Percentiles rank a stretch among this genome's conserved stretches.
phyloP scores from a whole-genome alignment of 2,113 vertebrate genomes.

The Salvelinus fontinalis region DNA sequence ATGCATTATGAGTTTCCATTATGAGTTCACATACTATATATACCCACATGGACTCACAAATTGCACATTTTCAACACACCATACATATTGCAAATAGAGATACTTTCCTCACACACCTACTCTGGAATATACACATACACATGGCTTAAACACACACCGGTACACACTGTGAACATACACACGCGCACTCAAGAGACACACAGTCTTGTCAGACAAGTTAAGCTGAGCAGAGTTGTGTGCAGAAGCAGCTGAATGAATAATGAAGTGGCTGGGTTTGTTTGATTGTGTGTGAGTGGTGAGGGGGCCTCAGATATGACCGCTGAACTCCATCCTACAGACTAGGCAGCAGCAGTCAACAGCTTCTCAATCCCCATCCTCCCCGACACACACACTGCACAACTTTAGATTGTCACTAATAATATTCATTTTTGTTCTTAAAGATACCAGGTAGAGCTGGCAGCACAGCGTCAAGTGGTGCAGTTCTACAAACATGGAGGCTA shows the following conservation, averaged over 20 bases:
- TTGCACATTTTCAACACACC: neutral
- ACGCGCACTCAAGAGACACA: conserved; percentile 18
- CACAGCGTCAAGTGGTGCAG: conserved; percentile 7
- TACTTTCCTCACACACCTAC: neutral
- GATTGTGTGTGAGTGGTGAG: conserved; percentile 14
- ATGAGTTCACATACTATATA: neutral
- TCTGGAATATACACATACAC: neutral
- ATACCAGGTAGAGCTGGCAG: conserved; percentile 24
- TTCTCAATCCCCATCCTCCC: conserved; percentile 14
- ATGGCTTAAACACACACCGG: neutral
- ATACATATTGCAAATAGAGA: neutral
- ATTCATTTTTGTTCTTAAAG: conserved; percentile 40
- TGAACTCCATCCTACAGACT: conserved; percentile 50
- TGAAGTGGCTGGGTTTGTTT: conserved; percentile 18
- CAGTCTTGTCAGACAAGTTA: conserved; percentile 16
- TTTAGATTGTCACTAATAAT: conserved; percentile 8
- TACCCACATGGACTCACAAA: neutral
- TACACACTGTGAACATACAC: neutral
- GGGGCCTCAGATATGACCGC: conserved; percentile 28
- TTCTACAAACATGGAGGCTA: conserved; percentile 15
- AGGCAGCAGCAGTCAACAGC: conserved; percentile 35
- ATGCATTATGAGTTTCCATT: neutral
- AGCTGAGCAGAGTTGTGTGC: conserved; percentile 19
- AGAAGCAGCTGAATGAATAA: conserved; percentile 23
- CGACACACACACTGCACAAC: conserved; percentile 2